Base-by-base conservation (phyloP, 2,113 vertebrate genomes). In the Perca flavescens region DNA sequence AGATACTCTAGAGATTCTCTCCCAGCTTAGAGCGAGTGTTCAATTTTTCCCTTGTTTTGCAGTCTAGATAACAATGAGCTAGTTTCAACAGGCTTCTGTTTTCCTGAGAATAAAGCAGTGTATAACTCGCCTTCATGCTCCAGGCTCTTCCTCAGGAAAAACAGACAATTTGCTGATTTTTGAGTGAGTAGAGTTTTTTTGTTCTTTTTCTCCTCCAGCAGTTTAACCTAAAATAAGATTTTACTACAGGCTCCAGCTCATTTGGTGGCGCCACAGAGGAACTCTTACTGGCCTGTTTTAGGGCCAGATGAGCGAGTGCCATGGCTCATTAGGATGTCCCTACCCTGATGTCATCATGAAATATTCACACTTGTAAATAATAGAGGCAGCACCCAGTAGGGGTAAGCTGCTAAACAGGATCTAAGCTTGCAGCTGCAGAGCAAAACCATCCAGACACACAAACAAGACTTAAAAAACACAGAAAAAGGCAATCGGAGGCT, bases 281-380 rank as follows among this genome's bases (percentile, higher is more conserved):
- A 73, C 61, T 25, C 62, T 77, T 43, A 11, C 22, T 17, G n/a
- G 77, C 36, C 71, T 80, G 67, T 82, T 89, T 84, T 58, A 77
- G 66, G 69, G 78, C 78, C 73, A 89, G 73, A 84, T 76, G 83
- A 87, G 83, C 34, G 54, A 71, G 71, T 84, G 79, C 82, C 86
- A 64, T 31, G 40, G 82, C 84, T 91, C 82, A 85, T 93, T 91
- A 85, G 74, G 68, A 67, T 46, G 43, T 86, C 89, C 67, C 58
- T 31, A 73, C 72, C 78, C 87, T 80, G 87, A 91, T 91, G 88
- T 88, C 88, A 73, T 86, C 87, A 90, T 94, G 36, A 93, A 94
- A 95, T 94, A 93, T 94, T 92, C 83, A 94, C 87, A 68, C 65
- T 71, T 83, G 79, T 88, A 89, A 93, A 94, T 92, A 92, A 93